Conservation (phyloP, 2,888 invertebrate species). For the Oconnorella tubifera region DNA sequence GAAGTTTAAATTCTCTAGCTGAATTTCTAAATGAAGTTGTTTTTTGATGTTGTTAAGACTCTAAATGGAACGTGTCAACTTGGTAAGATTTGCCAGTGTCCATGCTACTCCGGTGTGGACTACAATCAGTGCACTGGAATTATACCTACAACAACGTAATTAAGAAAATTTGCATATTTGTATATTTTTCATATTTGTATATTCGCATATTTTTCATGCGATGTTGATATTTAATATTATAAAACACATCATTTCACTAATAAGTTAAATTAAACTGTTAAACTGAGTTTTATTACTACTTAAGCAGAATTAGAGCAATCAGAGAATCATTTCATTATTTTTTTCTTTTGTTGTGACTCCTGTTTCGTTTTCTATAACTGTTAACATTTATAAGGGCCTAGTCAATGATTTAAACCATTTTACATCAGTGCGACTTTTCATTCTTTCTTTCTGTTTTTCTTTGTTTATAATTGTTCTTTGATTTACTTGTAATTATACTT, state of each 20-base stretch:
- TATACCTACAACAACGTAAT: background rate
- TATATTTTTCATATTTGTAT: too few relatives aligned
- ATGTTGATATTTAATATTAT: too few relatives aligned
- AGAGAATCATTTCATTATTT: too few relatives aligned
- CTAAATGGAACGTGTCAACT: background rate
- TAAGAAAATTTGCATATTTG: too few relatives aligned
- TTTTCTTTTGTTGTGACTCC: background rate
- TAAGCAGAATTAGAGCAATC: too few relatives aligned
- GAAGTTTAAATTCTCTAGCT: too few relatives aligned
- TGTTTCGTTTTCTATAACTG: background rate
- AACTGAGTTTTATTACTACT: too few relatives aligned
- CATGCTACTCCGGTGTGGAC: background rate
- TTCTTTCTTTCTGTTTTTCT: background rate
- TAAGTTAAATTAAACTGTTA: too few relatives aligned
- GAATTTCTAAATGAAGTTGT: too few relatives aligned
- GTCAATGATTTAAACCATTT: background rate
- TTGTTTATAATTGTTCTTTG: background rate
- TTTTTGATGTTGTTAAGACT: background rate
- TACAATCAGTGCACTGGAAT: background rate
- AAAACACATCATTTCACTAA: too few relatives aligned
- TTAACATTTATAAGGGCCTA: background rate
- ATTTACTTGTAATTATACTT: background rate
- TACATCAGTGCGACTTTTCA: background rate
- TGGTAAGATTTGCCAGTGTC: background rate
- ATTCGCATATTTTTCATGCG: too few relatives aligned